phyloP scores from a whole-genome alignment of 37 sponge, comb jelly and placozoan species.

The Diacarnus erythraeanus region DNA sequence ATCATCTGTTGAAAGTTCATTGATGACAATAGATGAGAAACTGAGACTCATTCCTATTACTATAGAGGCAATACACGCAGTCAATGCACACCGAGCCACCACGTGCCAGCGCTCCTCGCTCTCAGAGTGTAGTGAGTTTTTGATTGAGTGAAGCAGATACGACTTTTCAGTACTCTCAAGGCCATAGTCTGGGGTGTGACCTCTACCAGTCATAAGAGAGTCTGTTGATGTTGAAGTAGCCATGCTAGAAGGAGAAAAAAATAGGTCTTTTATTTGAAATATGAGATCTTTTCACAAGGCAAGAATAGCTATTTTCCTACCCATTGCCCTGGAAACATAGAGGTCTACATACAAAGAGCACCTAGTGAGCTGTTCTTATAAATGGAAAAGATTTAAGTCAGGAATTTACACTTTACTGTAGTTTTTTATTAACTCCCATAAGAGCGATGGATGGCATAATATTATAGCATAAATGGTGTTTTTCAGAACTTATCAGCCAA shows the following conservation, averaged over 20 bases:
- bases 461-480: too few relatives aligned
- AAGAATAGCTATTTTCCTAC: not conserved
- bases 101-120: conserved; percentile 17
- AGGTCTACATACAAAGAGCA: too few relatives aligned
- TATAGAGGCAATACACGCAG: conserved; percentile 44
- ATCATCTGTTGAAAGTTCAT: conserved; percentile 17
- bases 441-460: too few relatives aligned
- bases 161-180: not conserved
- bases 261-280: too few relatives aligned
- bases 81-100: conserved; percentile 33
- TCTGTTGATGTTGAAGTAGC: not conserved
- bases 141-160: not conserved
- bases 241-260: not conserved
- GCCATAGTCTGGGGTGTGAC: conserved; percentile 13
- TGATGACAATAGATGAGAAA: conserved; percentile 42
- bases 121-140: not conserved
- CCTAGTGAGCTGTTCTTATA: too few relatives aligned
- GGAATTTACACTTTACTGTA: too few relatives aligned
- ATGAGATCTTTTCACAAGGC: too few relatives aligned
- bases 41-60: conserved; percentile 38
- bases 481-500: too few relatives aligned
- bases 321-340: too few relatives aligned
- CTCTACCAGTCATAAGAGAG: conserved; percentile 1
- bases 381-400: too few relatives aligned
- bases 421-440: too few relatives aligned